Conservation (phyloP, 2,113 vertebrate species). For the Prunella himalayana region DNA sequence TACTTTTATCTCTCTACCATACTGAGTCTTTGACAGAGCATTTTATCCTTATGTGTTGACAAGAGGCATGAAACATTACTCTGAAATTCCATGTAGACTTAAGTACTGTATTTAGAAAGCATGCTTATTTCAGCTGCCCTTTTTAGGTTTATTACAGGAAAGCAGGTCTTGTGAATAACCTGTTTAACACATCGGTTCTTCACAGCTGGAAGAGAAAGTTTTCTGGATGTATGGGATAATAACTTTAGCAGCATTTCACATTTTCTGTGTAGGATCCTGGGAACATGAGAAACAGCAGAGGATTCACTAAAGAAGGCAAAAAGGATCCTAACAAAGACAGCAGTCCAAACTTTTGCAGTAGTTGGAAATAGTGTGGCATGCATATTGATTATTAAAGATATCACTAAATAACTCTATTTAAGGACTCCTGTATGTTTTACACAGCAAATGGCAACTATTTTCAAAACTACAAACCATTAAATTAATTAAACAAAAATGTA, state of each 20-base stretch:
- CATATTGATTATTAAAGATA: constrained; percentile 36
- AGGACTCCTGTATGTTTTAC: not conserved
- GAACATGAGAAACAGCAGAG: constrained; percentile 27
- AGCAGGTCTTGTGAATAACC: not conserved
- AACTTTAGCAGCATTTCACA: not conserved
- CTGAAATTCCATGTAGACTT: not conserved
- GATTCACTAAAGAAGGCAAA: not conserved
- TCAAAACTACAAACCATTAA: not conserved
- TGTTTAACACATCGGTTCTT: not conserved
- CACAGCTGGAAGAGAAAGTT: not conserved
- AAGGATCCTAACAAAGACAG: constrained; percentile 43
- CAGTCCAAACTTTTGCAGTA: not conserved
- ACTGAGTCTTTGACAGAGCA: not conserved
- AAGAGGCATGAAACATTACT: not conserved
- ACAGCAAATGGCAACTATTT: not conserved
- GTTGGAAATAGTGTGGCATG: constrained; percentile 56
- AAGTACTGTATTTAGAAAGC: not conserved
- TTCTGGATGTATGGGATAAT: not conserved
- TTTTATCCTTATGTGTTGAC: not conserved
- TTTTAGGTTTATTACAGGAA: not conserved
- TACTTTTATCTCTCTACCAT: not conserved
- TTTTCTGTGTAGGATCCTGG: not conserved
- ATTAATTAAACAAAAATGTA: not conserved
- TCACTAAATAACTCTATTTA: constrained; percentile 22
- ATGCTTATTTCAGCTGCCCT: not conserved